Evolutionary conservation across 2,888 invertebrate genomes (phyloP), one percentile per base, ranked within the genome.

Genomic region (Cancer borealis): DNA sequence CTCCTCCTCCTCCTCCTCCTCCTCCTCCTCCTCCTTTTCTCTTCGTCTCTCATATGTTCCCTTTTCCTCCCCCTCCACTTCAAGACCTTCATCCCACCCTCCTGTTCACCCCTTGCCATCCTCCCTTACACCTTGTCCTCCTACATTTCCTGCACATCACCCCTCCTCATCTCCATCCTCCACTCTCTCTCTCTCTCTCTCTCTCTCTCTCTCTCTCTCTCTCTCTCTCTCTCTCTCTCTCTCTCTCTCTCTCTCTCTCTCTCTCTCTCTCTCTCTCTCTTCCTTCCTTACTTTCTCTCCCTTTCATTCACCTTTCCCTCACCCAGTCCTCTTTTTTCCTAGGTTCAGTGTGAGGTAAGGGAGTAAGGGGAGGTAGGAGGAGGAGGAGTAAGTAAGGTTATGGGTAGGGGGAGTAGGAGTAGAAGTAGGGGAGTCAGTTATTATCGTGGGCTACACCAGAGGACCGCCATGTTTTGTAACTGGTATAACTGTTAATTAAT

Each of bases 401-500:
- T 14, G 21, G 60, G 60, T 60, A 60, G 39, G 84, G 84, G 84
- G 17, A 21, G n/a, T 21, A 54, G 17, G 54, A 17, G 54, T 10
- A 54, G 54, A 17, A 17, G 10, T 5, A 66, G 66, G 46, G 90
- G 46, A 47, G 66, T 45, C 49, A 45, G 49, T 79, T 30, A 92
- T 46, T 39, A 79, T 73, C 46, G 46, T 60, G 30, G 39, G 45
- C 30, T 66, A 26, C 45, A 91, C 66, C 30, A 91, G 66, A 39
- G 66, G 39, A 45, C 39, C 17, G 39, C 73, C 73, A 87, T 60
- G 88, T 93, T 93, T 79, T 89, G 60, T 90, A 89, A 66, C 47
- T 45, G 93, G 93, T 79, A 90, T 89, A 93, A 89, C 93, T 66
- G 54, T 93, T 93, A 88, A 93, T 93, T 93, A 93, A 93, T 93